phyloP scores from a whole-genome alignment of 1,140 invertebrate genomes.

The Lasaia peninsularis region DNA sequence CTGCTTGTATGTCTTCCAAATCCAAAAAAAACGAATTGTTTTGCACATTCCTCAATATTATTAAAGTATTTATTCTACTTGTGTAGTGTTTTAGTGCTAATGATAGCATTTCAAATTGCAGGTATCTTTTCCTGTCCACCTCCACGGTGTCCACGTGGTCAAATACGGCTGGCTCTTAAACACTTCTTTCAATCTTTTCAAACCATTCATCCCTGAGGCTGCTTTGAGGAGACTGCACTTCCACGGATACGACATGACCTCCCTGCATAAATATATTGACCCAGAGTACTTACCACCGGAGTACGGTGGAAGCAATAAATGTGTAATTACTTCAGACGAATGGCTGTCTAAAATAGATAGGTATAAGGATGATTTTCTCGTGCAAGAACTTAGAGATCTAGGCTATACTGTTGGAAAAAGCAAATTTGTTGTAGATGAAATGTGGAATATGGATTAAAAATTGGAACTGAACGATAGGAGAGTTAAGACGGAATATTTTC shows the following conservation, averaged over 20 bases:
- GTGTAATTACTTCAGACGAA: conserved; percentile 47
- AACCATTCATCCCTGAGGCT: conserved; percentile 82
- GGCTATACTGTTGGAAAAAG: conserved; percentile 40
- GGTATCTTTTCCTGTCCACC: conserved; percentile 85
- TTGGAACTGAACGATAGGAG: too few relatives aligned
- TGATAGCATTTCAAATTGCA: conserved; percentile 35
- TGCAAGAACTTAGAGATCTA: conserved; percentile 46
- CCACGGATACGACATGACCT: conserved; percentile 85
- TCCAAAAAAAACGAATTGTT: too few relatives aligned
- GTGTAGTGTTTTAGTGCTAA: too few relatives aligned
- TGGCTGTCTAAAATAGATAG: conserved; percentile 54
- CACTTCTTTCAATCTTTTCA: conserved; percentile 84
- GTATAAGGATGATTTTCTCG: conserved; percentile 61
- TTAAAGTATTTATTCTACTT: too few relatives aligned
- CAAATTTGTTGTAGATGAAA: too few relatives aligned
- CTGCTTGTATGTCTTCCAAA: too few relatives aligned
- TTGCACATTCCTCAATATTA: too few relatives aligned
- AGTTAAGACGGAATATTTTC: too few relatives aligned
- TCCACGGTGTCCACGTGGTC: conserved; percentile 85
- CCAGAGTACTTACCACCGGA: conserved; percentile 83
- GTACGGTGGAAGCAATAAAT: conserved; percentile 81
- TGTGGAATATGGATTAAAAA: too few relatives aligned
- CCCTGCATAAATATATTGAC: conserved; percentile 84
- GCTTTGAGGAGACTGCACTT: conserved; percentile 85
- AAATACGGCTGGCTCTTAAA: conserved; percentile 88